Evolutionary conservation across 53 echinoderm and acorn worm species (phyloP).

Genomic region (Luidia sarsii): DNA sequence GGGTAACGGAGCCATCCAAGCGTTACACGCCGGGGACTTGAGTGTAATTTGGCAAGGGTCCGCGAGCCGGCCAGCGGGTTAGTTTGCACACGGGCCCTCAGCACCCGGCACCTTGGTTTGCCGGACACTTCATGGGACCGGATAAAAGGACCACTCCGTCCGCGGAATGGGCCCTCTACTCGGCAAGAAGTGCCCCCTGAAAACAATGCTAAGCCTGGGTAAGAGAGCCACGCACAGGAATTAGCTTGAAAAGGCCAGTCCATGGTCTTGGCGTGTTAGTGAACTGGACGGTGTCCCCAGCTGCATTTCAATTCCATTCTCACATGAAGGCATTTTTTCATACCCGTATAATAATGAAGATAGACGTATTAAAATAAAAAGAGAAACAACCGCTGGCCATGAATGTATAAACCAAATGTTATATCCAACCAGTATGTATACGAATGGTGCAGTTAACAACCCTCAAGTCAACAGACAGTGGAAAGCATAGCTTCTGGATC

Average conservation of each 20-base stretch:
- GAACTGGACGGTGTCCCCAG: not conserved
- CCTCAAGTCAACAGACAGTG: too few relatives aligned
- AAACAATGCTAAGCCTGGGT: not conserved
- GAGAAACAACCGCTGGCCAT: too few relatives aligned
- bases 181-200: slow-evolving; percentile 37
- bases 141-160: slow-evolving; percentile 42
- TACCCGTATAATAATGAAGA: too few relatives aligned
- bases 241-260: slow-evolving; percentile 17
- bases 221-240: slow-evolving; percentile 8
- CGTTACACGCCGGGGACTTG: slow-evolving; percentile 28
- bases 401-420: too few relatives aligned
- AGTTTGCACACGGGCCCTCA: slow-evolving; percentile 50
- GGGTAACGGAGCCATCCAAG: slow-evolving; percentile 46
- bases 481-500: too few relatives aligned
- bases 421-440: too few relatives aligned
- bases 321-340: too few relatives aligned
- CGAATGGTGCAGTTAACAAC: too few relatives aligned
- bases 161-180: slow-evolving; percentile 26
- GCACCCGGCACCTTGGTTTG: slow-evolving; percentile 35
- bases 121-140: slow-evolving; percentile 46
- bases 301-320: slow-evolving; percentile 19
- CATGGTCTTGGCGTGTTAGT: slow-evolving; percentile 10
- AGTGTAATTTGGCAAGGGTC: slow-evolving; percentile 44
- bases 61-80: not conserved
- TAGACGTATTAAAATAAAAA: too few relatives aligned